phyloP scores from a whole-genome alignment of 1,140 invertebrate species.

The Tetramorium alpestre region DNA sequence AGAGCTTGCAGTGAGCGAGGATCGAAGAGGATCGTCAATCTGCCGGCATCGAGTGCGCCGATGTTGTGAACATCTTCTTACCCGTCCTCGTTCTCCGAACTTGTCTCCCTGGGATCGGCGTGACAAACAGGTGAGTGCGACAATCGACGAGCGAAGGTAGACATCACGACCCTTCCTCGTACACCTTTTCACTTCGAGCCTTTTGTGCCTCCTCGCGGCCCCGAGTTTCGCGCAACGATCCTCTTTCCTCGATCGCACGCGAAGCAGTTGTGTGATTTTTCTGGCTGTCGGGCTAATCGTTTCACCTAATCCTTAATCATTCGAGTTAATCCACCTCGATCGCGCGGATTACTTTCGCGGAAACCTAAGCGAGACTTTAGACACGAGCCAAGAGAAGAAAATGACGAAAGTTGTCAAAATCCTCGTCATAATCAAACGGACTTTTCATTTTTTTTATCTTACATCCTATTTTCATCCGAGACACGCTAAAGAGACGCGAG shows the following conservation, averaged over 20 bases:
- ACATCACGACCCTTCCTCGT: background rate
- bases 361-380: background rate
- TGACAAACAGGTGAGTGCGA: slow-evolving; percentile 70
- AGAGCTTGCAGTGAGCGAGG: slow-evolving; percentile 66
- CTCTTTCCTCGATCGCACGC: slow-evolving; percentile 4
- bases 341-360: background rate
- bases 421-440: background rate
- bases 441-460: background rate
- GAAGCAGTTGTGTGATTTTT: background rate
- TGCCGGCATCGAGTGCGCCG: slow-evolving; percentile 66
- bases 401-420: background rate
- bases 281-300: background rate
- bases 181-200: no score
- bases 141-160: background rate
- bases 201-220: no score
- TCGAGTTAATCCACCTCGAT: no score
- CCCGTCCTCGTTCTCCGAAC: slow-evolving; percentile 63
- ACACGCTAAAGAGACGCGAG: background rate
- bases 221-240: background rate
- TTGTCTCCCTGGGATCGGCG: slow-evolving; percentile 64
- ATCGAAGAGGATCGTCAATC: slow-evolving; percentile 58
- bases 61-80: slow-evolving; percentile 71
- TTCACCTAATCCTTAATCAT: background rate
- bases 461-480: background rate
- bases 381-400: background rate